These are phyloP conservation scores for Strigops habroptila DNA, from an alignment of 2,113 vertebrate species.

Conservation along the genomic window DNA sequence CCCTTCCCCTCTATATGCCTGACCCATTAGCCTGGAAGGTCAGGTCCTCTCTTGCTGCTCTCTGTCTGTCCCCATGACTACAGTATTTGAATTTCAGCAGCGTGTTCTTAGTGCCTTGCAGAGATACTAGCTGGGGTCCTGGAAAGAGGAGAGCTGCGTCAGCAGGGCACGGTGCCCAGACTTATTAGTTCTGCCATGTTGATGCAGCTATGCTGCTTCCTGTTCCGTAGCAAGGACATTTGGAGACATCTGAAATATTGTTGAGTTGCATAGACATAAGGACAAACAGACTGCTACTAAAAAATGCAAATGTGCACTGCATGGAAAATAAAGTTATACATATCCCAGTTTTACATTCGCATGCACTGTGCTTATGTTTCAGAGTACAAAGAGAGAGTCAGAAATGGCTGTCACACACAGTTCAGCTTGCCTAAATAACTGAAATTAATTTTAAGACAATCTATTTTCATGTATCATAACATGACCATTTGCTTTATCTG, in stretches of 20 bases:
- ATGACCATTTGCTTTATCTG: background rate
- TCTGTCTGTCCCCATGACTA: constrained; percentile 48
- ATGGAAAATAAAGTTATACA: background rate
- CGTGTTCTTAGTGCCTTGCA: constrained; percentile 18
- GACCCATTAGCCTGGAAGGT: background rate
- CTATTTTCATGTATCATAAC: background rate
- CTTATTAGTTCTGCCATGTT: constrained; percentile 60
- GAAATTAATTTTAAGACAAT: background rate
- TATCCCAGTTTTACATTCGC: background rate
- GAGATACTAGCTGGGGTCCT: constrained; percentile 38
- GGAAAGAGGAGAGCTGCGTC: constrained; percentile 45
- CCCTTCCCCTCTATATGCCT: background rate
- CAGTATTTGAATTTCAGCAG: constrained; percentile 42
- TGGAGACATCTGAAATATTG: constrained; percentile 13
- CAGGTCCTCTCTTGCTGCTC: constrained; percentile 8
- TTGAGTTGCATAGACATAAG: constrained; percentile 4
- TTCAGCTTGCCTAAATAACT: background rate
- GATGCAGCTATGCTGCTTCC: constrained; percentile 32
- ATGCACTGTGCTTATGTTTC: background rate
- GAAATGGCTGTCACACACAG: background rate
- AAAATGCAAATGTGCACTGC: constrained; percentile 19
- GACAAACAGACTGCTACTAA: constrained; percentile 40
- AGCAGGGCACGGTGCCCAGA: constrained; percentile 44
- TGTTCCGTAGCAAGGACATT: background rate
- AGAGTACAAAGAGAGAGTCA: background rate